Base-by-base conservation (phyloP, 2,888 invertebrate genomes). In the Eupithecia abbreviata region DNA sequence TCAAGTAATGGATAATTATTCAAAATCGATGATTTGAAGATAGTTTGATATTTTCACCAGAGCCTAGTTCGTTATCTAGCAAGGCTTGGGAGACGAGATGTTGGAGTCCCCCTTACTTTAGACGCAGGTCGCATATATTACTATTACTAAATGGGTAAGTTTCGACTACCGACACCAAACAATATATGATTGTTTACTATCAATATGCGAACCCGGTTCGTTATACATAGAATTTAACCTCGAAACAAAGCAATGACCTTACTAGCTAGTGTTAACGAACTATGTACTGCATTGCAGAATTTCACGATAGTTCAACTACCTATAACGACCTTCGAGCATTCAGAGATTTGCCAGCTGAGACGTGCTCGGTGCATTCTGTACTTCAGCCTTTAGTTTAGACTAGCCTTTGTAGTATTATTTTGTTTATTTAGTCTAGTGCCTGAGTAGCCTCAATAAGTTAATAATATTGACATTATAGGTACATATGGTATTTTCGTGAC, bases 201-300 rank as follows among this genome's bases (percentile, higher is more conserved):
- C 18, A 58, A 58, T 18, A 58, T 9, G 10, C 18, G 30, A 58
- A 58, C 18, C 9, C 6, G 18, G 18, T 58, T 58, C 58, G 3
- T 15, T 30, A 30, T 12, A 62, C 62, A 12, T 62, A 62, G 18
- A 12, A 30, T 0, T 4, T 58, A 71, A 75, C 72, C 72, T 47
- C 58, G 42, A 9, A 72, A 72, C 51, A 47, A 68, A 43, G 72
- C 72, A 72, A 30, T 70, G 45, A 72, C 47, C 72, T 72, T 72
- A 71, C 55, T 10, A 58, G 45, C 55, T 68, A 58, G 62, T 68
- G 42, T 45, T 18, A 62, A 55, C 47, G 68, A 67, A 15, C 66
- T 30, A 42, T 12, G n/a, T 73, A 30, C 73, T 73, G 77, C 55
- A 72, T 43, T 72, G 51, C 58, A 73, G 45, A 68, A 55, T 70